Conservation (phyloP, 2,888 invertebrate genomes). For the Meloe dianella region DNA sequence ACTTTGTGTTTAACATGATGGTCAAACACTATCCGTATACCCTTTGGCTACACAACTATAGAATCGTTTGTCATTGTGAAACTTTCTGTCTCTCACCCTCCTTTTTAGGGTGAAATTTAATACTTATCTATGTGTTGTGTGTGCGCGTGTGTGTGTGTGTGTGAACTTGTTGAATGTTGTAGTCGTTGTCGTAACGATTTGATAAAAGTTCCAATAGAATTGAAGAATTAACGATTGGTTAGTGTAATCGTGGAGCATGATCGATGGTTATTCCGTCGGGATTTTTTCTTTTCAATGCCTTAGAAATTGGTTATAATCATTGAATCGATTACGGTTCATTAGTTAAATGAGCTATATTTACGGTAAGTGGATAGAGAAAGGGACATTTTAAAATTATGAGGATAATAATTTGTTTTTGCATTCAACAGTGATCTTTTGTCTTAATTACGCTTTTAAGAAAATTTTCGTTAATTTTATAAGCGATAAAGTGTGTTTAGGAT, state of each 20-base stretch:
- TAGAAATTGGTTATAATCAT: background rate
- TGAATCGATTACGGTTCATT: background rate
- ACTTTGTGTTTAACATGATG: background rate
- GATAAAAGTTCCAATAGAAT: background rate
- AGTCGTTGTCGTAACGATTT: background rate
- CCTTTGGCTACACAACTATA: background rate
- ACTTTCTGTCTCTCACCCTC: background rate
- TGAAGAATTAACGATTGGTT: slow-evolving; percentile 30
- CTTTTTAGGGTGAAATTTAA: background rate
- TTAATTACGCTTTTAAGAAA: background rate
- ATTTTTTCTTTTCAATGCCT: background rate
- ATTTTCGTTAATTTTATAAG: background rate
- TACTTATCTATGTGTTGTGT: background rate
- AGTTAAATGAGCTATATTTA: background rate
- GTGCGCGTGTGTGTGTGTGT: background rate
- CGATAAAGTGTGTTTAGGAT: background rate
- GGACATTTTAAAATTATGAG: too few species aligned
- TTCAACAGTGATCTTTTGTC: too few species aligned
- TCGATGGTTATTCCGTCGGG: slow-evolving; percentile 20
- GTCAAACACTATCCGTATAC: background rate
- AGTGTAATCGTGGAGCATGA: slow-evolving; percentile 19
- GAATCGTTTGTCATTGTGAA: background rate
- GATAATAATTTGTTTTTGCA: too few species aligned
- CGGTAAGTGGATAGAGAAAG: too few species aligned
- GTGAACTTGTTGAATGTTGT: slow-evolving; percentile 3